Percentiles rank a stretch among this genome's conserved stretches.
Conservation (phyloP, 2,797 vertebrate genomes). For the Fundulus diaphanus region DNA sequence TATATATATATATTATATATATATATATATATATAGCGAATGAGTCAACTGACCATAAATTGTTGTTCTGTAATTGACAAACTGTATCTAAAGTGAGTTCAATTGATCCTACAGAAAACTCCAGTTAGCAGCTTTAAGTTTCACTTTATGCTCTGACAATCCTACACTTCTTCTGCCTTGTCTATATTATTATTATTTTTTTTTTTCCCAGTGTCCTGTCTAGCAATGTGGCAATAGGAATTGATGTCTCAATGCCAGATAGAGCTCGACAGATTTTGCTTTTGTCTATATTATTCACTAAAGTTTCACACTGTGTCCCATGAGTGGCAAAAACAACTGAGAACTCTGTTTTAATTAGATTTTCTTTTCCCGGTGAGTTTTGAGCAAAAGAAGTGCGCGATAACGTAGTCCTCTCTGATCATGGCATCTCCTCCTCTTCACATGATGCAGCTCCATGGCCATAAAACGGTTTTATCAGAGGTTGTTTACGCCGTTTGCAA, state of each 20-base stretch:
- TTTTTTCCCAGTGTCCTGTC: too few species aligned
- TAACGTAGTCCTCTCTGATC: neutral
- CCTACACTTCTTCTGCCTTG: neutral
- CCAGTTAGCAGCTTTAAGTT: too few species aligned
- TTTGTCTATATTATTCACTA: neutral
- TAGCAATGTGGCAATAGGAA: too few species aligned
- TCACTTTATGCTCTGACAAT: neutral
- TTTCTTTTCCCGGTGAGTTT: neutral
- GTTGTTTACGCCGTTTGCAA: constrained; percentile 44
- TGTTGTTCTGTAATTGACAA: too few species aligned
- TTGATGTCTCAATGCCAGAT: too few species aligned
- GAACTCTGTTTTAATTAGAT: neutral
- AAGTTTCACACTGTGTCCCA: neutral
- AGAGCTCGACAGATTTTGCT: too few species aligned
- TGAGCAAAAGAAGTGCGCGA: neutral
- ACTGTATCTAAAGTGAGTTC: neutral
- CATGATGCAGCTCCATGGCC: neutral
- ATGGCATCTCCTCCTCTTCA: constrained; percentile 34
- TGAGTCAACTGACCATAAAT: too few species aligned
- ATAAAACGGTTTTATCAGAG: constrained; percentile 43
- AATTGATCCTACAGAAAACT: neutral
- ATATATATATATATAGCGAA: too few species aligned
- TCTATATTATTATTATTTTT: too few species aligned
- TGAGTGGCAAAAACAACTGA: neutral
- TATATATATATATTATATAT: too few species aligned